phyloP scores from a whole-genome alignment of 2,797 vertebrate genomes.

The Valencia hispanica region DNA sequence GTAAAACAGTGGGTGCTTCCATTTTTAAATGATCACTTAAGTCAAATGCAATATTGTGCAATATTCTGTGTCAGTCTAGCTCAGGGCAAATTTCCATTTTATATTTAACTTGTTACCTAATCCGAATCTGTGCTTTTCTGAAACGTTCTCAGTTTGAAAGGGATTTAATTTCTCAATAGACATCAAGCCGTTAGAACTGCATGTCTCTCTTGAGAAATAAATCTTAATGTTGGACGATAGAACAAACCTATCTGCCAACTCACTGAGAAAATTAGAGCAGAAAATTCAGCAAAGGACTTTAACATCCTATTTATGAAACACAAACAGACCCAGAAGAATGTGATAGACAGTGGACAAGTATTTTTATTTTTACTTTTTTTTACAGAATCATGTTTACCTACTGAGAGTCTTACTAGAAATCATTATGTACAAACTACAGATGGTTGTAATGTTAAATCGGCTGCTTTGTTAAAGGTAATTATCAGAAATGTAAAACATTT shows the following conservation, averaged over 20 bases:
- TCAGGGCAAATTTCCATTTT: slow-evolving; percentile 10
- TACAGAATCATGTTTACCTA: neutral
- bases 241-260: slow-evolving; percentile 21
- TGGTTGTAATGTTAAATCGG: slow-evolving; percentile 56
- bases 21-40: neutral
- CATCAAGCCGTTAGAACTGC: slow-evolving; percentile 18
- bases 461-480: slow-evolving; percentile 43
- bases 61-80: too few species aligned
- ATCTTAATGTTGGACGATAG: slow-evolving; percentile 13
- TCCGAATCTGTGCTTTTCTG: slow-evolving; percentile 6
- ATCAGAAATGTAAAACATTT: slow-evolving; percentile 8
- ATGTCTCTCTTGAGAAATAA: slow-evolving; percentile 11
- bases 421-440: slow-evolving; percentile 60
- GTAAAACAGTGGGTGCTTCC: neutral
- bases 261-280: slow-evolving; percentile 12
- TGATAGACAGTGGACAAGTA: slow-evolving; percentile 21
- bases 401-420: slow-evolving; percentile 32
- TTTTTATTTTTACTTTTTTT: neutral
- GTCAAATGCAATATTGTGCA: neutral
- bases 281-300: slow-evolving; percentile 27
- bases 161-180: slow-evolving; percentile 11
- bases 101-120: slow-evolving; percentile 14
- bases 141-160: neutral
- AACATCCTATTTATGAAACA: slow-evolving; percentile 29
- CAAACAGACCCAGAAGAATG: slow-evolving; percentile 22